Base-by-base conservation (phyloP, 2,113 vertebrate genomes). In the Mustelus asterias region DNA sequence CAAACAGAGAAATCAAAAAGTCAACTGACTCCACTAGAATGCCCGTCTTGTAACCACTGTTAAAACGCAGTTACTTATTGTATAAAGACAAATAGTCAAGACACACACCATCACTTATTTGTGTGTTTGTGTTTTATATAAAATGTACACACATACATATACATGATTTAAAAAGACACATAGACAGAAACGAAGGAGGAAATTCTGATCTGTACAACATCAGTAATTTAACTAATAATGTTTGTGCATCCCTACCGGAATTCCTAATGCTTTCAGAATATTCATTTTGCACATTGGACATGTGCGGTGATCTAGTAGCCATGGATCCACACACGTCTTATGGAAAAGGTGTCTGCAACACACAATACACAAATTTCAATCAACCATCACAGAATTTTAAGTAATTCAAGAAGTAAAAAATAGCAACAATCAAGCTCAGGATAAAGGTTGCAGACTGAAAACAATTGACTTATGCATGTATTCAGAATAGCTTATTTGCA, bases 241-340 rank as follows among this genome's bases (percentile, higher is more conserved):
- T 65, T 63, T 33, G 22, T 33, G 24, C 18, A 85, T 22, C 96
- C 98, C 98, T 98, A 99, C 99, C 96, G 98, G 98, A 97, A 99
- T 98, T 96, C 99, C 99, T 96, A 99, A 97, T 85, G 99, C 99
- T 98, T 99, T 99, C 65, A 99, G 98, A 97, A 99, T 99, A 97
- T 99, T 99, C 98, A 99, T 99, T 98, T 99, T 99, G 97, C 99
- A 99, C 99, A 99, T 99, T 86, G 99, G 99, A 96, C 99, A 99
- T 20, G 99, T 99, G 41, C 99, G 98, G 97, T 99, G 99, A 97
- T 99, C 99, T 97, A 98, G 98, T 24, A 99, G 98, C 99, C 99
- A 99, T 0, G 99, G 99, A 97, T 99, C 99, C 95, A 99, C 99
- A 95, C 99, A 99, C 97, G 98, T 98, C 97, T 99, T 99, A 97